These are phyloP conservation scores for Autographa pulchrina DNA, from an alignment of 2,888 invertebrate genomes.

Conservation along the genomic window DNA sequence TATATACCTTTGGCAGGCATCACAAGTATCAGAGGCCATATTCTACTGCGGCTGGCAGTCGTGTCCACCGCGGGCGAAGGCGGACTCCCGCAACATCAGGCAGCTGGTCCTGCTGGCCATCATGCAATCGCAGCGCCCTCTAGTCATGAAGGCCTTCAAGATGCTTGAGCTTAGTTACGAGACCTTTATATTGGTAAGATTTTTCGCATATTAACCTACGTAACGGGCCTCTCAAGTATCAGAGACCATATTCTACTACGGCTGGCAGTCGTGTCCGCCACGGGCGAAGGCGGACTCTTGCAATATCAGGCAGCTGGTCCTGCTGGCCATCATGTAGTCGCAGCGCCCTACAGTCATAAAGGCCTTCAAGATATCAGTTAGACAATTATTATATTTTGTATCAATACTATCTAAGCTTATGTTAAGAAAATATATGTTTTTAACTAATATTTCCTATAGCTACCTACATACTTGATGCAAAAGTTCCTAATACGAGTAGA, in stretches of 20 bases:
- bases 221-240: constrained; percentile 78
- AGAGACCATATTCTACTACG: constrained; percentile 82
- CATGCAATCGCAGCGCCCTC: constrained; percentile 77
- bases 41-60: constrained; percentile 84
- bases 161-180: constrained; percentile 82
- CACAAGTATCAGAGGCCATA: constrained; percentile 77
- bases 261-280: constrained; percentile 75
- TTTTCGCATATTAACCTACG: not conserved
- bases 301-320: constrained; percentile 71
- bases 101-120: constrained; percentile 75
- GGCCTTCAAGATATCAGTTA: constrained; percentile 86
- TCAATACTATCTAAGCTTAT: too few relatives aligned
- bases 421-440: too few relatives aligned
- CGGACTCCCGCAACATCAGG: constrained; percentile 64
- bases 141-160: constrained; percentile 85
- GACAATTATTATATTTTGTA: too few relatives aligned
- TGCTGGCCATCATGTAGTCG: constrained; percentile 76
- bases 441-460: too few relatives aligned
- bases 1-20: constrained; percentile 72
- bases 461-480: too few relatives aligned
- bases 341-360: constrained; percentile 83
- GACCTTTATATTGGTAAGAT: constrained; percentile 76
- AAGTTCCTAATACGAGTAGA: too few relatives aligned
- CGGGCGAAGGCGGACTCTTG: constrained; percentile 52
- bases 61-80: constrained; percentile 56